Percentiles rank a stretch among this genome's conserved stretches.
These are phyloP conservation scores for Enteromius unitaeniatus DNA, from an alignment of 2,797 vertebrate species.

Conservation along the genomic window DNA sequence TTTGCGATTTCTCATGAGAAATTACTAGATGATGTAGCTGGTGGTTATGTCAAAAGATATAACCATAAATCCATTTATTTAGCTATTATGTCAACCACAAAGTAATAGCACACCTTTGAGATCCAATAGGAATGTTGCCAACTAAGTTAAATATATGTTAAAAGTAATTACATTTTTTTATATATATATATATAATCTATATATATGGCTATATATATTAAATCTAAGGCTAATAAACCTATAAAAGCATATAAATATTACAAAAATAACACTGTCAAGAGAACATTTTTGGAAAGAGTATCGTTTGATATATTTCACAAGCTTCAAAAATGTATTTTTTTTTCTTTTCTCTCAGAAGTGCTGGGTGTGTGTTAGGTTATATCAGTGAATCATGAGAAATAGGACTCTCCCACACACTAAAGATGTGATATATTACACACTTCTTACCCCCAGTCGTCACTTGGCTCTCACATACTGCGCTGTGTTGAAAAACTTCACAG, in stretches of 20 bases:
- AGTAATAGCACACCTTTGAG: background rate
- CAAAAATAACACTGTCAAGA: background rate
- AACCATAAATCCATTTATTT: background rate
- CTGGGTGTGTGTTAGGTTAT: constrained; percentile 48
- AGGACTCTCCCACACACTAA: constrained; percentile 46
- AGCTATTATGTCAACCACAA: background rate
- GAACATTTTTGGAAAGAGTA: background rate
- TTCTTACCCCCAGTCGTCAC: constrained; percentile 59
- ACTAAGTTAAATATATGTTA: background rate
- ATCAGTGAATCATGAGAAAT: constrained; percentile 57
- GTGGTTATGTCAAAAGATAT: background rate
- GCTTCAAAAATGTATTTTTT: constrained; percentile 20
- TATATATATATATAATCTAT: background rate
- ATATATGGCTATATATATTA: too few relatives aligned
- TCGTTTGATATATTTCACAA: constrained; percentile 8
- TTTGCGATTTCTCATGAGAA: background rate
- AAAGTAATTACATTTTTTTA: background rate
- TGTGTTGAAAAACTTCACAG: constrained; percentile 45
- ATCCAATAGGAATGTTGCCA: background rate
- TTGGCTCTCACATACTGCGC: constrained; percentile 23
- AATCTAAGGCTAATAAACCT: background rate
- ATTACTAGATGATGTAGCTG: background rate
- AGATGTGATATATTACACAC: constrained; percentile 52
- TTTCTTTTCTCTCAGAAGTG: constrained; percentile 18
- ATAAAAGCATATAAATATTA: background rate